These are phyloP conservation scores for Columba guinea DNA, from an alignment of 2,797 vertebrate species.

Conservation along the genomic window DNA sequence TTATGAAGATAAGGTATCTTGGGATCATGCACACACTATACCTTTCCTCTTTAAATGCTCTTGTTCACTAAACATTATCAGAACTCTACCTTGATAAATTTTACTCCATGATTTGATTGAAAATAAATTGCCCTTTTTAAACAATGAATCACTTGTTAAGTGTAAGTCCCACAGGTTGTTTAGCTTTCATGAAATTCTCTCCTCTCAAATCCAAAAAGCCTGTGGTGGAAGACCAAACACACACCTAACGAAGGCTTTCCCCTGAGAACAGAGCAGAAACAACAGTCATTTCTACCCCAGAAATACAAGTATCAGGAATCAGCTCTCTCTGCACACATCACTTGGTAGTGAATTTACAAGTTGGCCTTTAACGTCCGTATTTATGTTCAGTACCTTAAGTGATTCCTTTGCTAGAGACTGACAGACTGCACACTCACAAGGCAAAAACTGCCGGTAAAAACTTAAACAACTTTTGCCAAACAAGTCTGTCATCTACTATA, in stretches of 20 bases:
- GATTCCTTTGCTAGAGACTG: neutral
- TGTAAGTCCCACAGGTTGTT: neutral
- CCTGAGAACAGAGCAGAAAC: neutral
- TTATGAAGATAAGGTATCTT: neutral
- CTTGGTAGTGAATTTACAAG: neutral
- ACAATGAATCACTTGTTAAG: neutral
- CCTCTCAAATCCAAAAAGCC: neutral
- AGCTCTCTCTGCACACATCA: neutral
- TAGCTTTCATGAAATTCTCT: neutral
- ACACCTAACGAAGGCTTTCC: neutral
- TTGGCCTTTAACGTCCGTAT: neutral
- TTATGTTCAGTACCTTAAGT: conserved; percentile 3
- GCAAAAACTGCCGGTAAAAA: conserved; percentile 1
- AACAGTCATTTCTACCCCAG: neutral
- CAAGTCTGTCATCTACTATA: neutral
- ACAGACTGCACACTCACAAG: neutral
- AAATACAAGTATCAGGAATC: neutral
- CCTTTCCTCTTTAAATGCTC: neutral
- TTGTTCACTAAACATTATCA: neutral
- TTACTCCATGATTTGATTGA: neutral
- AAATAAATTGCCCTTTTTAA: neutral
- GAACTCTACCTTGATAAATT: neutral
- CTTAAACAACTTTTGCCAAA: neutral
- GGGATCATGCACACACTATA: neutral
- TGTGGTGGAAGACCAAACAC: neutral